Base-by-base conservation (phyloP, 2,113 vertebrate species). In the Hucho hucho region DNA sequence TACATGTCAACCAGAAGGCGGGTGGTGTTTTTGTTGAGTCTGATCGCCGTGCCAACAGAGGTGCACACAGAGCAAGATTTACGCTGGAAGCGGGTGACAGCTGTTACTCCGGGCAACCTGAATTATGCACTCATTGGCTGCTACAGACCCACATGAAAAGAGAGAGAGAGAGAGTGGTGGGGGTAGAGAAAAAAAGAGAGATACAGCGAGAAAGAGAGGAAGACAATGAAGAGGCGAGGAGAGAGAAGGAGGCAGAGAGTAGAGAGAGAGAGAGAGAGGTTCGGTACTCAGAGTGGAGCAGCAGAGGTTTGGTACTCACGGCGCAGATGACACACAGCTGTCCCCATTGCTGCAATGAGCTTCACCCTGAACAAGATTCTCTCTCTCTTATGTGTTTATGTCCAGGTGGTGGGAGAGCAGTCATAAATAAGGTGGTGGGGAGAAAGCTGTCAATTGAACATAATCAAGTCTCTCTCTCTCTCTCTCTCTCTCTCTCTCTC, bases 381-480 rank as follows among this genome's bases (percentile, higher is more conserved):
- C 6, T 37, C 7, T 37, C 32, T 37, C 32, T 37, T 88, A 91
- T 87, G 79, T 81, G 66, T 85, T 80, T 69, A 72, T 81, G 66
- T 84, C 81, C 70, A 72, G 77, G 72, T 79, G 75, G 79, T 72
- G 83, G 82, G 85, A 87, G 73, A 87, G 79, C 7, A 14, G 79
- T 81, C 88, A 90, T 92, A 90, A 92, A 90, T 90, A 89, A 90
- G 69, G 74, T 69, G 73, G 77, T 77, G 77, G 77, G 82, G 84
- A 84, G 86, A 89, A 90, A 90, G 87, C 84, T 87, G 84, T 85
- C 85, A 79, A 87, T 87, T 90, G 85, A 90, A 87, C 85, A 88
- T 86, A 90, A 90, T 89, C 86, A 90, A 88, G 82, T 29, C 29
- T 29, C 29, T 4, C 29, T 29, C 32, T 1, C 29, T 29, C 29